Evolutionary conservation across 2,888 invertebrate species (phyloP).

Genomic region (Parasteatoda lunata): DNA sequence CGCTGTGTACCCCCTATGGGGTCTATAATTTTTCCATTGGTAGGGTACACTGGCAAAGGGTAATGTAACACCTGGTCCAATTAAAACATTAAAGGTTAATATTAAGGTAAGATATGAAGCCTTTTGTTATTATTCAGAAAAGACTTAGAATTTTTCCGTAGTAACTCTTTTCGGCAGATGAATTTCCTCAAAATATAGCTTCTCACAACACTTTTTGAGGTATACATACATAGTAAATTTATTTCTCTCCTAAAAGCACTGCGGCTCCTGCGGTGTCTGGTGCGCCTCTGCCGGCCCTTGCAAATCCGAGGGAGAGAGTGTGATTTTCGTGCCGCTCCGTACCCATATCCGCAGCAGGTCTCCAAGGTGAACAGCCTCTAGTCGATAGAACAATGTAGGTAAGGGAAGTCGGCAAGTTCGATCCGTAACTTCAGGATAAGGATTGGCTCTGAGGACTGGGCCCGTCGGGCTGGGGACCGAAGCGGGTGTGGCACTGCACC

Average conservation of each 20-base stretch:
- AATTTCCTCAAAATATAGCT: too few relatives aligned
- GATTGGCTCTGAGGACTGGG: conserved; percentile 84
- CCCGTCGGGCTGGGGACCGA: conserved; percentile 79
- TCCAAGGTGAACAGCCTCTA: conserved; percentile 83
- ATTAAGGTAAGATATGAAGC: too few relatives aligned
- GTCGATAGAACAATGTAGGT: conserved; percentile 82
- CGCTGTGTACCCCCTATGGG: too few relatives aligned
- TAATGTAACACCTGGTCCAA: too few relatives aligned
- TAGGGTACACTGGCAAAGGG: too few relatives aligned
- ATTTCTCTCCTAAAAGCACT: conserved; percentile 75
- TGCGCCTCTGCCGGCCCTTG: conserved; percentile 72
- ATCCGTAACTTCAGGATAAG: conserved; percentile 79
- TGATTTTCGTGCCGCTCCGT: conserved; percentile 69
- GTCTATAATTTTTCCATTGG: too few relatives aligned
- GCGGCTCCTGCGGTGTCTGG: conserved; percentile 74
- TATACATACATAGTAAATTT: too few relatives aligned
- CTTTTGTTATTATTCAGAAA: too few relatives aligned
- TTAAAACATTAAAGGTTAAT: too few relatives aligned
- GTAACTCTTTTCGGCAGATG: too few relatives aligned
- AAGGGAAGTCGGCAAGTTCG: conserved; percentile 83
- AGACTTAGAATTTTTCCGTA: too few relatives aligned
- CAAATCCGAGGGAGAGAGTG: conserved; percentile 49
- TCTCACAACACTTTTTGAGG: too few relatives aligned
- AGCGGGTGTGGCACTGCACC: conserved; percentile 73
- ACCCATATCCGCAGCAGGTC: conserved; percentile 83